Conservation (phyloP, 1,140 invertebrate species). For the Nylanderia fulva region DNA sequence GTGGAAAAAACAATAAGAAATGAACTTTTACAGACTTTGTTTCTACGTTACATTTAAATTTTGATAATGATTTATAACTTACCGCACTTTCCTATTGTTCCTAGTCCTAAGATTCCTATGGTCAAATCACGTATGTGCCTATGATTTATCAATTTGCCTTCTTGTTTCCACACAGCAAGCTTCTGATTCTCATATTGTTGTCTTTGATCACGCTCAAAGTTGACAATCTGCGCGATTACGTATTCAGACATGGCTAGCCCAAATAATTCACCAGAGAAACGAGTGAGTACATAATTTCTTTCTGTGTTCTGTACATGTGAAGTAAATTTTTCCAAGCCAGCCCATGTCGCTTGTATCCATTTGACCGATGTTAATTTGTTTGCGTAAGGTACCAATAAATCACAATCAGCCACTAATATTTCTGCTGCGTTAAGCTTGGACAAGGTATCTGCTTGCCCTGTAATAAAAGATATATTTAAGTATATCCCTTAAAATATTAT, state of each 20-base stretch:
- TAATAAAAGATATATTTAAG: slow-evolving; percentile 9
- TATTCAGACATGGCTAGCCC: slow-evolving; percentile 87
- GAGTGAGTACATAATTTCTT: slow-evolving; percentile 79
- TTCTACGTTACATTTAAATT: not conserved
- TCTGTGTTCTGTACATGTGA: slow-evolving; percentile 71
- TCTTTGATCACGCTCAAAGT: slow-evolving; percentile 84
- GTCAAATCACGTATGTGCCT: slow-evolving; percentile 83
- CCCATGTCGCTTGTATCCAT: slow-evolving; percentile 86
- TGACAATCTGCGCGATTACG: slow-evolving; percentile 86
- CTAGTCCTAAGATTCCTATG: slow-evolving; percentile 86
- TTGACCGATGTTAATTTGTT: slow-evolving; percentile 80
- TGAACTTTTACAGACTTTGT: slow-evolving; percentile 11
- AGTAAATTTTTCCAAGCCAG: slow-evolving; percentile 82
- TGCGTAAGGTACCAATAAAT: slow-evolving; percentile 80
- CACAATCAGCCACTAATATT: slow-evolving; percentile 83
- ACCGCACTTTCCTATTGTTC: slow-evolving; percentile 85
- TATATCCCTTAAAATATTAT: not conserved
- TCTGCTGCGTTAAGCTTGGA: slow-evolving; percentile 77
- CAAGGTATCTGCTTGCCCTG: slow-evolving; percentile 62
- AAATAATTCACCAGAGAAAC: slow-evolving; percentile 84
- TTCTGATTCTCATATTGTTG: slow-evolving; percentile 82
- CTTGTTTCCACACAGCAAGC: slow-evolving; percentile 78
- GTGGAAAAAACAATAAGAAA: slow-evolving; percentile 32
- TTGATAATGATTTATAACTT: slow-evolving; percentile 57
- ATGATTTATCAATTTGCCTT: slow-evolving; percentile 80